phyloP scores from a whole-genome alignment of 2,888 invertebrate species.

The Cryptophagus acutangulus region DNA sequence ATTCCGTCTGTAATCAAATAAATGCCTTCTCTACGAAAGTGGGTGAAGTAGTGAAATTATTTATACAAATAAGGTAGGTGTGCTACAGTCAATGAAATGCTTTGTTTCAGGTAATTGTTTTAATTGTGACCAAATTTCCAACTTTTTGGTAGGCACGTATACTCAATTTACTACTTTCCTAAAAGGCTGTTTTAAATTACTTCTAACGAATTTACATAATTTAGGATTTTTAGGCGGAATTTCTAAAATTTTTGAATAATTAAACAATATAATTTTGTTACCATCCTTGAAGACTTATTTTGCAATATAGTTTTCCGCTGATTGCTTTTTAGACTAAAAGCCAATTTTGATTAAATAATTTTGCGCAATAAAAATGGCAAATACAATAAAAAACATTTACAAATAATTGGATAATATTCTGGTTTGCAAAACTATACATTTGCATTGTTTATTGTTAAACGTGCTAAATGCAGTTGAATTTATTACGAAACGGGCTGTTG shows the following conservation, averaged over 20 bases:
- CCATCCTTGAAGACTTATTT: too few species aligned
- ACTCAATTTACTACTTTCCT: too few species aligned
- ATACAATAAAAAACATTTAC: not conserved
- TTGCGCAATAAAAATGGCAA: too few species aligned
- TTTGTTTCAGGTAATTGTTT: slow-evolving; percentile 2
- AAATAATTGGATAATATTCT: not conserved
- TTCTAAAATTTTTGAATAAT: too few species aligned
- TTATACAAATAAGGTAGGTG: not conserved
- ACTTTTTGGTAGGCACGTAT: too few species aligned
- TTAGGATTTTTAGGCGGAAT: too few species aligned
- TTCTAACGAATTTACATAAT: not conserved
- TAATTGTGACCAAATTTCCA: not conserved
- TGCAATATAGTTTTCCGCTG: too few species aligned
- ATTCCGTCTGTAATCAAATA: slow-evolving; percentile 11
- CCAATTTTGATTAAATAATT: not conserved
- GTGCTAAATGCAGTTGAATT: not conserved
- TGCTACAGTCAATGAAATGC: not conserved
- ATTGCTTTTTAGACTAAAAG: not conserved
- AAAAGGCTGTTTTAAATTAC: too few species aligned
- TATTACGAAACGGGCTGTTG: not conserved
- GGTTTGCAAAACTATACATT: not conserved
- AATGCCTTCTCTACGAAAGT: slow-evolving; percentile 11
- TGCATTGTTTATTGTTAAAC: not conserved
- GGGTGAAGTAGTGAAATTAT: slow-evolving; percentile 13
- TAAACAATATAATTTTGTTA: too few species aligned